Base-by-base conservation (phyloP, 1,140 invertebrate species). In the Bombus sylvicola region DNA sequence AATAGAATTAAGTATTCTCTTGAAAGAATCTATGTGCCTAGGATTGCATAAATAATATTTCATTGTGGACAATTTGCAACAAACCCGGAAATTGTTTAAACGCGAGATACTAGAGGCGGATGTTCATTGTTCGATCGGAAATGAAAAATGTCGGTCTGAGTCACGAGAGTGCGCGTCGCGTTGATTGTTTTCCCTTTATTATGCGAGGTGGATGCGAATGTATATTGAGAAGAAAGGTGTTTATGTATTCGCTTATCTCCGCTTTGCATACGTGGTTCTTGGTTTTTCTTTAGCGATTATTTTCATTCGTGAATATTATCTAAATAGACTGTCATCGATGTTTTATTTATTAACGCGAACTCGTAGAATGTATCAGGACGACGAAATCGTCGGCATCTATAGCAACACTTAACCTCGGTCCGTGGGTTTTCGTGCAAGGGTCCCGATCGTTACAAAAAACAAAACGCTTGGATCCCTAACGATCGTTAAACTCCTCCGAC, bases 401-500 rank as follows among this genome's bases (percentile, higher is more conserved):
- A 13, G 4, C 6, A 25, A 22, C 41, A 18, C 4, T 47, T 25
- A 28, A 43, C 43, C 69, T 59, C 47, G 59, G 34, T 22, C 22
- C 57, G 47, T 57, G 25, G 12, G 39, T 79, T 78, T 79, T 64
- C 86, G 53, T 28, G 75, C 62, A 15, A n/a, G 2, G 18, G 2
- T 4, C 15, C 39, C 39, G 0, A 15, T 72, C 69, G 59, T 71
- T 41, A 74, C 25, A 62, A 75, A 79, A 62, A 88, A 87, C 62
- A 43, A 83, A 83, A 79, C 53, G 34, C 68, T 37, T 8, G 43
- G 1, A 4, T 34, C 39, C 18, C 53, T 75, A 86, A 86, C 83
- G 89, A 90, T 90, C 83, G 86, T 90, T 89, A 90, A 66, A 62
- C 57, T 66, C 74, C 10, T 8, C 13, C 34, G 37, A 37, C 59